phyloP scores from a whole-genome alignment of 2,888 invertebrate genomes.

The Himalopsyche tibetana region DNA sequence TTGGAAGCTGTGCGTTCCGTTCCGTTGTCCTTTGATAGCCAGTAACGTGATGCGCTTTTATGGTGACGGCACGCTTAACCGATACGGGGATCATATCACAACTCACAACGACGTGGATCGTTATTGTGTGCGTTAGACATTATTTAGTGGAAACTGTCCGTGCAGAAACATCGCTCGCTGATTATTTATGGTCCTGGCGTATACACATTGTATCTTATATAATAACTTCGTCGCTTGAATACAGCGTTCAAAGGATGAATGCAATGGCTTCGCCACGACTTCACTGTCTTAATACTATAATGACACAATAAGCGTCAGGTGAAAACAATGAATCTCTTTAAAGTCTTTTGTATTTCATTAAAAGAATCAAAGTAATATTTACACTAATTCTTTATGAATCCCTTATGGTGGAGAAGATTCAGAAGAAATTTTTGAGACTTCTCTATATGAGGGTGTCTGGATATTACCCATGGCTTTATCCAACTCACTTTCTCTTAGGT shows the following conservation, averaged over 20 bases:
- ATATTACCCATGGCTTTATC: no score
- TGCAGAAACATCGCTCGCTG: conserved; percentile 26
- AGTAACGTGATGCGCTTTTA: neutral
- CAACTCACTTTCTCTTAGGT: no score
- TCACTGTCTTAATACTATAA: neutral
- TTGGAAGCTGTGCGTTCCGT: neutral
- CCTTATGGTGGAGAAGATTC: no score
- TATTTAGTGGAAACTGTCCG: conserved; percentile 34
- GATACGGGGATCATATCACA: conserved; percentile 37
- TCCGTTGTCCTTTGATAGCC: conserved; percentile 32
- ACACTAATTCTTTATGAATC: no score
- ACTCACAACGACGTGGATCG: conserved; percentile 34
- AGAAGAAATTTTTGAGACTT: no score
- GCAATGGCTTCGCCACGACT: neutral
- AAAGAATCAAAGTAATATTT: no score
- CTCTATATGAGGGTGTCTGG: no score
- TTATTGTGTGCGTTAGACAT: conserved; percentile 2
- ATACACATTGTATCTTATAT: conserved; percentile 9
- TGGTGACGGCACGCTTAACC: conserved; percentile 44
- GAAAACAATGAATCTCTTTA: no score
- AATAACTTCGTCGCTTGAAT: neutral
- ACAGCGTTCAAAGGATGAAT: neutral
- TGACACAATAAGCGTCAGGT: no score
- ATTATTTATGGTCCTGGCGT: neutral
- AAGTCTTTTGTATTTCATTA: no score